Conservation (phyloP, 2,888 invertebrate species). For the Hartigia nigra region DNA sequence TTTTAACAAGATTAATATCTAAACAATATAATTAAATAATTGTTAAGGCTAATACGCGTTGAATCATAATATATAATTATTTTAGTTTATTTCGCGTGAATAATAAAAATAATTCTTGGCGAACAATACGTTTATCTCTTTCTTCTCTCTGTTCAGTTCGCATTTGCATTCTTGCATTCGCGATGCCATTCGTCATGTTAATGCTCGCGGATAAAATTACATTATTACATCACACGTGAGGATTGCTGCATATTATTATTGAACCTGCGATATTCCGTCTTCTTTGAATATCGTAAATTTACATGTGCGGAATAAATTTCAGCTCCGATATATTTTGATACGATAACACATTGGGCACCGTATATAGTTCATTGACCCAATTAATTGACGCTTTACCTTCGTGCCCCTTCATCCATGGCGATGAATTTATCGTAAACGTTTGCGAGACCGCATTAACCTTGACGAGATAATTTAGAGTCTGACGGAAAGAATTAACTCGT, state of each 20-base stretch:
- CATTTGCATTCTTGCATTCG: background rate
- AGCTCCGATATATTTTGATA: background rate
- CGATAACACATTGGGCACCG: background rate
- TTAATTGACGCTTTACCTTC: background rate
- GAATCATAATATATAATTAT: background rate
- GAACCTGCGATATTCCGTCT: background rate
- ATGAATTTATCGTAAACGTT: background rate
- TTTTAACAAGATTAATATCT: background rate
- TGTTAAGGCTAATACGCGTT: background rate
- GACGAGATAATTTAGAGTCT: constrained; percentile 41
- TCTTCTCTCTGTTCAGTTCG: background rate
- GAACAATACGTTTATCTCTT: background rate
- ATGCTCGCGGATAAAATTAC: constrained; percentile 8
- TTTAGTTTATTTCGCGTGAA: background rate
- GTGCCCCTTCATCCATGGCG: background rate
- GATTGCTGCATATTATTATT: background rate
- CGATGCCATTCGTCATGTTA: background rate
- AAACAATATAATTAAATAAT: background rate
- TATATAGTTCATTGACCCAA: background rate
- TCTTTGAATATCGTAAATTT: background rate
- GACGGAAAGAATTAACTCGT: constrained; percentile 43
- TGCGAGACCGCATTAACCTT: constrained; percentile 35
- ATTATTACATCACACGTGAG: constrained; percentile 1
- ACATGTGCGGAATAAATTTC: background rate
- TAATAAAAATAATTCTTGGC: background rate